phyloP scores from a whole-genome alignment of 2,888 invertebrate genomes.

The Sinopyrophorus schimmeli region DNA sequence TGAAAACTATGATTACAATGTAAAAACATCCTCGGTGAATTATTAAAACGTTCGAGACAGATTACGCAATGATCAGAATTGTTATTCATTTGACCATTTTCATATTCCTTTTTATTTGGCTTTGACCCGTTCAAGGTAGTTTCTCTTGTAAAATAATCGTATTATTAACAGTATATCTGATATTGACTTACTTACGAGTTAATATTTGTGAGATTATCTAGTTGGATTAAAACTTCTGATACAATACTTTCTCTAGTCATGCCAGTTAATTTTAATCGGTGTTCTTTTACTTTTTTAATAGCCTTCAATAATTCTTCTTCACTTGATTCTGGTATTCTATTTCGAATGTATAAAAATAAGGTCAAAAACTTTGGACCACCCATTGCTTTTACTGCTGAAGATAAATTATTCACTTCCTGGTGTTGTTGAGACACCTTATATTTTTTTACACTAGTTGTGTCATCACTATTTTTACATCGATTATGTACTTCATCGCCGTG shows the following conservation, averaged over 20 bases:
- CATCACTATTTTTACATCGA: no score
- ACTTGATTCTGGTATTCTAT: background rate
- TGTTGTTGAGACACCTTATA: no score
- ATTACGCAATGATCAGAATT: background rate
- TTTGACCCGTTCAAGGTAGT: no score
- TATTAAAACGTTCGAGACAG: background rate
- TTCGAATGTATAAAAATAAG: conserved; percentile 7
- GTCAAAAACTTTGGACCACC: conserved; percentile 2
- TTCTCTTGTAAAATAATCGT: no score
- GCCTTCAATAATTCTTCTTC: background rate
- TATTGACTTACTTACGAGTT: no score
- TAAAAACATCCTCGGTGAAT: no score
- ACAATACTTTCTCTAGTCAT: conserved; percentile 9
- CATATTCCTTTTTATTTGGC: background rate
- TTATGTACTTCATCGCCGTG: no score
- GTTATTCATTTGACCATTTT: background rate
- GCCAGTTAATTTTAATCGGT: conserved; percentile 7
- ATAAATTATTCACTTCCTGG: no score
- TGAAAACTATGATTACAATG: conserved; percentile 13
- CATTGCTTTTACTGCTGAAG: conserved; percentile 1
- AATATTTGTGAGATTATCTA: no score
- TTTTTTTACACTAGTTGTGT: no score
- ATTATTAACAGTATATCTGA: no score
- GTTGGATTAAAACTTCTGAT: no score
- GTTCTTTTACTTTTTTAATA: background rate